A percentile compares a stretch with the other conserved stretches of the same genome.
Evolutionary conservation across 2,113 vertebrate species (phyloP).

Genomic region (Esox niger): DNA sequence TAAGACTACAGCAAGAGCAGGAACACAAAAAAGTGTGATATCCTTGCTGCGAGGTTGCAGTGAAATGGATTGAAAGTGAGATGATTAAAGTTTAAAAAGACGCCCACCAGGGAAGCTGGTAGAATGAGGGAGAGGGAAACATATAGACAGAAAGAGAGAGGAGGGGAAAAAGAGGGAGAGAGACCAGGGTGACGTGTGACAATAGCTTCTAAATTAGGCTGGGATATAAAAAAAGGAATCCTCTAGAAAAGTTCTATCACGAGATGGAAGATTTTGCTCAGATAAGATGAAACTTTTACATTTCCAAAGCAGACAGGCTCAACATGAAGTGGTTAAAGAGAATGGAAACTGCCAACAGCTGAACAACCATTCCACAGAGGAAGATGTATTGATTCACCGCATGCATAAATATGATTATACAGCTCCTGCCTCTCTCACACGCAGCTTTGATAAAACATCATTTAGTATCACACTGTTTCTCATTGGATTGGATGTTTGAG

Average conservation of each 20-base stretch:
- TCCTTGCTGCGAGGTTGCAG: conserved; percentile 48
- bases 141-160: no score
- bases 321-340: conserved; percentile 25
- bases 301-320: conserved; percentile 38
- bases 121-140: no score
- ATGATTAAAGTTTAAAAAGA: conserved; percentile 69
- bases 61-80: conserved; percentile 58
- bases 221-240: conserved; percentile 30
- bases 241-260: conserved; percentile 36
- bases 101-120: conserved; percentile 36
- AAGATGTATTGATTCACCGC: conserved; percentile 33
- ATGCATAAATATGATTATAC: conserved; percentile 21
- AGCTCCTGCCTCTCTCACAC: background rate
- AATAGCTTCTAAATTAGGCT: conserved; percentile 46
- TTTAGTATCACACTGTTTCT: background rate
- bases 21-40: conserved; percentile 34
- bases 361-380: conserved; percentile 16
- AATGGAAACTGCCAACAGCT: conserved; percentile 25
- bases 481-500: conserved; percentile 1
- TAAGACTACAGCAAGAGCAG: conserved; percentile 36
- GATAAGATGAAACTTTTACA: conserved; percentile 44
- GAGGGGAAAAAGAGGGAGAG: background rate
- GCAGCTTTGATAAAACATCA: conserved; percentile 6
- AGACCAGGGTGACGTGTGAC: conserved; percentile 20
- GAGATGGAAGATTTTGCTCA: conserved; percentile 19